Evolutionary conservation across 2,888 invertebrate genomes (phyloP), one percentile per base, ranked within the genome.

Genomic region (Volucella inanis): DNA sequence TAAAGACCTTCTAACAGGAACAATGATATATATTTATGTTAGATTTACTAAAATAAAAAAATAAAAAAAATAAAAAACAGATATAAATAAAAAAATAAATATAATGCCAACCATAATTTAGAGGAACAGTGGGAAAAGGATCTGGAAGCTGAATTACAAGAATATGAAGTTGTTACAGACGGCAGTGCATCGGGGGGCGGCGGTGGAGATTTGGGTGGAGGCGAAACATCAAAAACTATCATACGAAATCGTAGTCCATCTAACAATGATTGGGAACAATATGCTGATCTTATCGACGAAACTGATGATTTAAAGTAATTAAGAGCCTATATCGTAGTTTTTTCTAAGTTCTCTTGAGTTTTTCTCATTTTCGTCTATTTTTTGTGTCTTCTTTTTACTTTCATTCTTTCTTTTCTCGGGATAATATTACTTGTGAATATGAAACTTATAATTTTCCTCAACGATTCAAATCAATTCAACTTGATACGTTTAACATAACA

Each of bases 121-220:
- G 93, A 96, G 95, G 97, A 97, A 93, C 97, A 98, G 93, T 98
- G 98, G 98, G 98, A 98, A 93, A 97, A 96, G 91, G 98, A 98
- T 93, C 93, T 98, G 90, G 98, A 98, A 91, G 97, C 97, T 64
- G 98, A 98, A 93, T 94, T 98, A 88, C 97, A 97, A 92, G 98
- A 98, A 91, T 98, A 97, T 92, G 98, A 98, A 93, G 96, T 98
- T 88, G 97, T 98, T 54, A 93, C 93, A 82, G 94, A 94, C 88
- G 93, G 93, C 79, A 92, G 87, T 78, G 88, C 88, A 67, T 83
- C 86, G 55, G 83, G 87, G 39, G 86, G 87, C 68, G 81, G 78
- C 43, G 77, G 18, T 3, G 2, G 18, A 2, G 18, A 22, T 22
- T 22, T 22, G 18, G 18, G 82, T 22, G 86, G 82, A 54, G 89